These are phyloP conservation scores for Lycocorax pyrrhopterus DNA, from an alignment of 2,113 vertebrate genomes.

Conservation along the genomic window DNA sequence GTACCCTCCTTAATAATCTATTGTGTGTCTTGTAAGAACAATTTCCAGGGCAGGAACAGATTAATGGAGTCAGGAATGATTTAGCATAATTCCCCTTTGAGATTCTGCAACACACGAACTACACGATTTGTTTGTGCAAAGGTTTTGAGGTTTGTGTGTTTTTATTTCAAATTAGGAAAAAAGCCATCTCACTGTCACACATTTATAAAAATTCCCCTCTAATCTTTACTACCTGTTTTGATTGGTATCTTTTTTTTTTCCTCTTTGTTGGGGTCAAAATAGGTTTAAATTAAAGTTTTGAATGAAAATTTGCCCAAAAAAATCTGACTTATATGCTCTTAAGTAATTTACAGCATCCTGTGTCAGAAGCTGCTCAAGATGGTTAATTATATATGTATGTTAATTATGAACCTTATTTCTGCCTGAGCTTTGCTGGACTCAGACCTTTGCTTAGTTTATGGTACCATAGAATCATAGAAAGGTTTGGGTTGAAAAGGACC, in stretches of 20 bases:
- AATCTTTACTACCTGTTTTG: neutral
- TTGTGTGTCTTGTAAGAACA: neutral
- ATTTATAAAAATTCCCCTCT: neutral
- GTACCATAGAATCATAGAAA: neutral
- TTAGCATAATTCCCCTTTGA: neutral
- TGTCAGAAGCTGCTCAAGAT: neutral
- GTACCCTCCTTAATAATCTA: neutral
- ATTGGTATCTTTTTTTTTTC: rapidly evolving
- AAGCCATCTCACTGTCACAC: neutral
- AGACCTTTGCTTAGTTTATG: neutral
- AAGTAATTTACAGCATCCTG: neutral
- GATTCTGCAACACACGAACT: neutral
- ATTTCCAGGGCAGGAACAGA: neutral
- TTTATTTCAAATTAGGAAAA: neutral
- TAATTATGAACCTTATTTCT: neutral
- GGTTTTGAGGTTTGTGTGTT: neutral
- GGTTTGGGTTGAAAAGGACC: neutral
- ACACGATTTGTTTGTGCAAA: neutral
- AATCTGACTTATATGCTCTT: neutral
- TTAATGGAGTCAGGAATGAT: neutral
- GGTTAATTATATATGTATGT: neutral
- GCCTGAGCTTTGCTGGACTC: neutral
- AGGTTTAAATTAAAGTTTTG: neutral
- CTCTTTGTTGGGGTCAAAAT: neutral
- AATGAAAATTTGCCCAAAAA: neutral